phyloP scores from a whole-genome alignment of 1,140 invertebrate genomes.

The Cepaea nemoralis region DNA sequence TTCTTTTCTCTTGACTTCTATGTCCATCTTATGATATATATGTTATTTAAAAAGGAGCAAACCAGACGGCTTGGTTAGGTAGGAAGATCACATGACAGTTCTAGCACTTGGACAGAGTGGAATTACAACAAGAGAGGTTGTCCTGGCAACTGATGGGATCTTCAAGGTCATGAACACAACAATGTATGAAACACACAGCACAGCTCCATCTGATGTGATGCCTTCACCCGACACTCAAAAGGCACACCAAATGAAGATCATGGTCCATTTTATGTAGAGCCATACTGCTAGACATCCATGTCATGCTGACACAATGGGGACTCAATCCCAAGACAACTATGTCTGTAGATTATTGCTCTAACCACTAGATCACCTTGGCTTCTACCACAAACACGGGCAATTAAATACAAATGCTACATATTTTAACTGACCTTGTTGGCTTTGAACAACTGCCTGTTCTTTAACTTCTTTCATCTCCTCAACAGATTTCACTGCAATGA shows the following conservation, averaged over 20 bases:
- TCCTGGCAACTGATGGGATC: not conserved
- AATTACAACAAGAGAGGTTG: not conserved
- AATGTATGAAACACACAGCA: not conserved
- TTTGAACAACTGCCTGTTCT: not conserved
- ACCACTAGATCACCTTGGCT: no score
- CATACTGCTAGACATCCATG: no score
- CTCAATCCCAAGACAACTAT: no score
- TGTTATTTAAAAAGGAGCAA: not conserved
- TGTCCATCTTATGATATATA: not conserved
- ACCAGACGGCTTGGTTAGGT: not conserved
- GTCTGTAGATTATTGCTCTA: no score
- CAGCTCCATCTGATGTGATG: no score
- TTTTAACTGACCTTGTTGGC: not conserved
- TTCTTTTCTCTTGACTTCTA: no score
- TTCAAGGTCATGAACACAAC: not conserved
- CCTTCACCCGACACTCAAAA: no score
- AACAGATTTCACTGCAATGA: constrained; percentile 1
- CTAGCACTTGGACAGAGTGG: not conserved
- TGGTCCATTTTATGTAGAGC: no score
- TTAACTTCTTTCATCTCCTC: constrained; percentile 5
- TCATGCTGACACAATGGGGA: no score
- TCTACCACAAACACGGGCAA: no score
- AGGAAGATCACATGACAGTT: not conserved
- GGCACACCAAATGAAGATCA: no score
- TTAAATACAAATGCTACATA: not conserved